Conservation (phyloP, 2,888 invertebrate species). For the Uloborus plumipes region DNA sequence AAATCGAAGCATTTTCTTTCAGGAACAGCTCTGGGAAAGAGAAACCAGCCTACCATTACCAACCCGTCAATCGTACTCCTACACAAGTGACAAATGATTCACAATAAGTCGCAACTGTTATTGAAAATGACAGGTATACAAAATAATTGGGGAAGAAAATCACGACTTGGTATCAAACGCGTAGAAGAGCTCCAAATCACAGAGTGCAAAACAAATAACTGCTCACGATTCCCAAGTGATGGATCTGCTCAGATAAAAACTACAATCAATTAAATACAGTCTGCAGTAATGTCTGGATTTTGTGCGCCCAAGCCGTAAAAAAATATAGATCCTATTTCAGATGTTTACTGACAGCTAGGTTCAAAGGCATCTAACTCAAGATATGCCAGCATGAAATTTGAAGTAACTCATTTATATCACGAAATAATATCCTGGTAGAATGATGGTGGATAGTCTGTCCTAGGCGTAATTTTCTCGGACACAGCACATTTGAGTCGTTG, state of each 20-base stretch:
- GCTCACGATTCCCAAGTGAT: conserved; percentile 42
- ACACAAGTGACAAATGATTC: conserved; percentile 27
- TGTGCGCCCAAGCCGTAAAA: conserved; percentile 3
- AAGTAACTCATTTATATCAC: conserved; percentile 32
- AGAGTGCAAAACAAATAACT: conserved; percentile 40
- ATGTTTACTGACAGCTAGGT: conserved; percentile 39
- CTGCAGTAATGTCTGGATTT: conserved; percentile 15
- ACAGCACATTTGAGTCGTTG: too few species aligned
- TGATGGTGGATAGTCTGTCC: not conserved
- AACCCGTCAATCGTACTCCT: conserved; percentile 10
- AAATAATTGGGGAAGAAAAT: conserved; percentile 15
- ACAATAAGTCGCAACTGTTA: conserved; percentile 31
- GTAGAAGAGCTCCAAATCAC: conserved; percentile 14
- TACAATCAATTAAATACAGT: conserved; percentile 41
- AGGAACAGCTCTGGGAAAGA: too few species aligned
- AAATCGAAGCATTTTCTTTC: too few species aligned
- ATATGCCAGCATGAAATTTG: conserved; percentile 16
- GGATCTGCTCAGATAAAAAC: conserved; percentile 18
- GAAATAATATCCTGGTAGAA: conserved; percentile 42
- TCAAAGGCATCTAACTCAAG: conserved; percentile 32
- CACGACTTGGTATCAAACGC: conserved; percentile 44
- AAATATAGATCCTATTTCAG: conserved; percentile 38
- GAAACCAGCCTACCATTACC: conserved; percentile 1
- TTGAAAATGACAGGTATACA: conserved; percentile 20
- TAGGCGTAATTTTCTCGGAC: conserved; percentile 37